phyloP scores from a whole-genome alignment of 2,797 vertebrate genomes.

The Remorina albescens region DNA sequence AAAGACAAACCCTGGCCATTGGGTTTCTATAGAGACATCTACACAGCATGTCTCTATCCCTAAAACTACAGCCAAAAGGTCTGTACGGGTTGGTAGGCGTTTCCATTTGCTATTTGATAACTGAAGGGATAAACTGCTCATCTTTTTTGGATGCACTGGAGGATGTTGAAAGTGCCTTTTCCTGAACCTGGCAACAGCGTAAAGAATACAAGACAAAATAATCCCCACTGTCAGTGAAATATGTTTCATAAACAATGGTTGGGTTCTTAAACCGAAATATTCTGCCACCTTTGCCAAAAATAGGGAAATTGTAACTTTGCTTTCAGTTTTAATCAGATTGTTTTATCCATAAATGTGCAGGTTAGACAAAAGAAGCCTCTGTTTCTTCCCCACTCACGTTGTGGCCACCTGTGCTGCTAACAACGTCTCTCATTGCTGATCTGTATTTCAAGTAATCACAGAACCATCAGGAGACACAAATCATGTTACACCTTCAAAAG shows the following conservation, averaged over 20 bases:
- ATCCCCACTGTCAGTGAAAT: conserved; percentile 29
- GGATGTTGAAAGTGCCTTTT: conserved; percentile 15
- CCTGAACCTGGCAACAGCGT: not conserved
- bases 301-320: conserved; percentile 50
- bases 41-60: conserved; percentile 39
- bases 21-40: conserved; percentile 57
- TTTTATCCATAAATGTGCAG: conserved; percentile 44
- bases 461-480: conserved; percentile 53
- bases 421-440: conserved; percentile 50
- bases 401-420: conserved; percentile 65
- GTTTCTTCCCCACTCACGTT: conserved; percentile 31
- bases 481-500: conserved; percentile 70
- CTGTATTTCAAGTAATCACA: conserved; percentile 53
- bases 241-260: conserved; percentile 44
- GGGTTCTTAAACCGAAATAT: conserved; percentile 37
- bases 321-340: conserved; percentile 48
- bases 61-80: conserved; percentile 25
- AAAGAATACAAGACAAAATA: conserved; percentile 31
- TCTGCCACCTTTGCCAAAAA: conserved; percentile 50
- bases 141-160: conserved; percentile 2
- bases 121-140: conserved; percentile 9
- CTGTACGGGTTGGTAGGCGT: conserved; percentile 13
- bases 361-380: conserved; percentile 67
- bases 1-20: conserved; percentile 37
- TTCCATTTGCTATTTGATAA: conserved; percentile 33